phyloP scores from a whole-genome alignment of 1,140 invertebrate genomes.

The Linepithema humile region DNA sequence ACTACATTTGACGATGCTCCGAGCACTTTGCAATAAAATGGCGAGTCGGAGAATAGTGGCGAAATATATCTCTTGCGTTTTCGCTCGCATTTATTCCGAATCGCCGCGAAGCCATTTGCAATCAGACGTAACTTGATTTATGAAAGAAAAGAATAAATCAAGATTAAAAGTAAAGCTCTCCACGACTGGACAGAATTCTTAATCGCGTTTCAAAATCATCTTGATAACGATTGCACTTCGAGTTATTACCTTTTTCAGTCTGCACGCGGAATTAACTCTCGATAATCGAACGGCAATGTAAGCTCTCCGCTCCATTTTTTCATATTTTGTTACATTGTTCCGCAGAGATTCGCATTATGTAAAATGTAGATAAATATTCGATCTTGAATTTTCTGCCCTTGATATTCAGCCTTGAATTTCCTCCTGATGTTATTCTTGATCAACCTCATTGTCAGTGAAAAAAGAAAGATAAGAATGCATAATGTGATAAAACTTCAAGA shows the following conservation, averaged over 20 bases:
- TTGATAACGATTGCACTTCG: not conserved
- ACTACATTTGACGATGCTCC: not conserved
- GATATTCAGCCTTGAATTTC: no score
- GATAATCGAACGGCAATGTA: not conserved
- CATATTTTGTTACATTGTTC: not conserved
- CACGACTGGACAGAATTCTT: not conserved
- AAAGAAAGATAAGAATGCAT: not conserved
- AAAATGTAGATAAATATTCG: not conserved
- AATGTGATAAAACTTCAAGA: no score
- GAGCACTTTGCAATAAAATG: not conserved
- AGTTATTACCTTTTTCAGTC: slow-evolving; percentile 3
- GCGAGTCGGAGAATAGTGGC: not conserved
- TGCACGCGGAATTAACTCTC: not conserved
- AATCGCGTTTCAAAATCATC: not conserved
- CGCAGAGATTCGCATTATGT: slow-evolving; percentile 13
- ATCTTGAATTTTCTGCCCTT: no score
- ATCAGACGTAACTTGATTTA: slow-evolving; percentile 16
- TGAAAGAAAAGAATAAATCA: not conserved
- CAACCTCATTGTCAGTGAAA: not conserved
- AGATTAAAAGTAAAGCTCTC: not conserved
- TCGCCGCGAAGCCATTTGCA: slow-evolving; percentile 9
- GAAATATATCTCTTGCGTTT: not conserved
- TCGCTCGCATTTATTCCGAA: not conserved
- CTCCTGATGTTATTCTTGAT: not conserved
- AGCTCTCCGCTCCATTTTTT: not conserved